These are phyloP conservation scores for Polydrusus tereticollis DNA, from an alignment of 2,888 invertebrate species.

Conservation along the genomic window DNA sequence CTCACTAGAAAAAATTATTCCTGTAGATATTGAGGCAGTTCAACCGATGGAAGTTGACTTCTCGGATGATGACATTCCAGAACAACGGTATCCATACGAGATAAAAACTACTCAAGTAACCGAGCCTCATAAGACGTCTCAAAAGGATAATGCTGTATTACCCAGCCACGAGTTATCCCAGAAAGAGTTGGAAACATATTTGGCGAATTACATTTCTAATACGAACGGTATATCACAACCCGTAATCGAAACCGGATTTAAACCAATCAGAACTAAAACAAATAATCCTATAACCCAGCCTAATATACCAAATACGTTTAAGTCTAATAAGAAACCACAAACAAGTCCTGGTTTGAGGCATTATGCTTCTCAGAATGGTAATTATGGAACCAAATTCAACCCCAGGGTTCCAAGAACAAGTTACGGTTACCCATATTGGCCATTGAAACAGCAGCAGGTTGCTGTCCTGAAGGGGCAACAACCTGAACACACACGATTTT, in stretches of 20 bases:
- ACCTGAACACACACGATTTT: conserved; percentile 52
- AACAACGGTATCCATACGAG: background rate
- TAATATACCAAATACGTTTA: conserved; percentile 59
- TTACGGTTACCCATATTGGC: conserved; percentile 20
- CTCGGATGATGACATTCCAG: conserved; percentile 18
- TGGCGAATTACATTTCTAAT: conserved; percentile 54
- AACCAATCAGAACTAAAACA: conserved; percentile 55
- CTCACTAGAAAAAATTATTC: conserved; percentile 54
- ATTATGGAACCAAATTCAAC: conserved; percentile 48
- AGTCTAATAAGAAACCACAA: conserved; percentile 63
- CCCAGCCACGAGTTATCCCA: conserved; percentile 56
- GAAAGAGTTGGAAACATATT: conserved; percentile 55
- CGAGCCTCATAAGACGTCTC: background rate
- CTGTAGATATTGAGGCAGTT: conserved; percentile 57
- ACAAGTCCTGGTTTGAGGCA: conserved; percentile 69
- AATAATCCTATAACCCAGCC: conserved; percentile 50
- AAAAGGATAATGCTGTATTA: conserved; percentile 35
- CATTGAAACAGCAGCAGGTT: background rate
- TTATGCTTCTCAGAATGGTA: conserved; percentile 57
- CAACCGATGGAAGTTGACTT: conserved; percentile 60
- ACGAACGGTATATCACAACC: conserved; percentile 48
- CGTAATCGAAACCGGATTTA: conserved; percentile 57
- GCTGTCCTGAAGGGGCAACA: conserved; percentile 40
- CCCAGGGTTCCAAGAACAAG: conserved; percentile 14
- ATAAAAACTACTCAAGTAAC: background rate